Evolutionary conservation across 1,140 invertebrate species (phyloP), one percentile per base, ranked within the genome.

Genomic region (Eubasilissa regina): DNA sequence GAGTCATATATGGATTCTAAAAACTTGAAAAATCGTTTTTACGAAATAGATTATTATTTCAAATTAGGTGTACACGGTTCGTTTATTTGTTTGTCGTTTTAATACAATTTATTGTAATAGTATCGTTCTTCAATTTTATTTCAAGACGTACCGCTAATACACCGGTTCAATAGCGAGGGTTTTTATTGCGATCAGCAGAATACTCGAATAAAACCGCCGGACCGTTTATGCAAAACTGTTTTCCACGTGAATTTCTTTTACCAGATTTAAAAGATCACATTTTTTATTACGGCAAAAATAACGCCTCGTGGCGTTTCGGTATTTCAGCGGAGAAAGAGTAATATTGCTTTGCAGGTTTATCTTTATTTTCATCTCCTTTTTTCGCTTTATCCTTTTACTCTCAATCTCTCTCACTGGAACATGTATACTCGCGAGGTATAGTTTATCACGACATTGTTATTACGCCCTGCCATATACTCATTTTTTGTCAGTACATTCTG

Each of bases 251-350:
- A 70, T 70, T 70, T 70, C 66, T 15, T 70, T 70, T 53, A 19
- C 66, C 45, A 51, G 66, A 70, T 70, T 70, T 53, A 48, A 70
- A 51, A 51, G 66, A 70, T 70, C 66, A 70, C 66, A 70, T 70
- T 70, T 70, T 64, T 70, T 70, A 70, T 70, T 70, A 70, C 66
- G 45, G 66, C 21, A 70, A 70, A 70, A 70, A 70, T 70, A 70
- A 51, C 66, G 66, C 47, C 45, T 48, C 19, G 10, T 48, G 66
- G 66, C 66, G 45, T 48, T 70, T 70, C 47, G 45, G 45, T 51
- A 51, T 70, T 70, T 70, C 47, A 51, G 66, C 66, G 44, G 45
- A 51, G 48, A 70, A 70, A 53, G 44, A 51, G 66, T 70, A 15
- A 48, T 70, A 70, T 70, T 70, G 66, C 66, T 70, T 48, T 19